phyloP scores from a whole-genome alignment of 2,113 vertebrate species.

The Oriolus oriolus region DNA sequence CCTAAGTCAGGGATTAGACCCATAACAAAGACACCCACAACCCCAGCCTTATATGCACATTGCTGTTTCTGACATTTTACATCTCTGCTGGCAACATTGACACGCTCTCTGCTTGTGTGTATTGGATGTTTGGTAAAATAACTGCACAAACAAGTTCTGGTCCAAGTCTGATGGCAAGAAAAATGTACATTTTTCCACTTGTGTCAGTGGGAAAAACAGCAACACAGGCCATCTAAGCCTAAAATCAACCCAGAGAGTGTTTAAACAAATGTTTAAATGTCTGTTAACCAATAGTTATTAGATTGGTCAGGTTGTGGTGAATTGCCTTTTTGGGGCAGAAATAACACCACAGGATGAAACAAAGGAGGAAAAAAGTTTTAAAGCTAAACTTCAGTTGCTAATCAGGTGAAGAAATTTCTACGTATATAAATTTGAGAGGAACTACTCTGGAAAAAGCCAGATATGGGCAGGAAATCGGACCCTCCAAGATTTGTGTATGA shows the following conservation, averaged over 20 bases:
- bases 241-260: not conserved
- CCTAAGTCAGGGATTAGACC: rapidly evolving
- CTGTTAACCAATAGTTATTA: not conserved
- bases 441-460: not conserved
- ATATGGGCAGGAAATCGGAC: not conserved
- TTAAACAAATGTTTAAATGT: not conserved
- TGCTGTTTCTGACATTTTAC: not conserved
- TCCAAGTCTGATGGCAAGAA: not conserved
- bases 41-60: not conserved
- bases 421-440: not conserved
- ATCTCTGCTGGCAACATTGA: not conserved
- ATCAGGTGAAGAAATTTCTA: not conserved
- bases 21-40: not conserved
- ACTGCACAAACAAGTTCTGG: not conserved
- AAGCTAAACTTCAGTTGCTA: not conserved
- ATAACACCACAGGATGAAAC: not conserved
- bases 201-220: not conserved
- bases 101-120: not conserved
- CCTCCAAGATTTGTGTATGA: not conserved
- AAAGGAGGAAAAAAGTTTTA: not conserved
- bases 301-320: not conserved
- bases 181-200: not conserved
- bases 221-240: not conserved
- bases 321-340: not conserved
- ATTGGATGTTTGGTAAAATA: not conserved